Evolutionary conservation across 2,113 vertebrate genomes (phyloP), one percentile per base, ranked within the genome.

Genomic region (Megaceryle torquata): DNA sequence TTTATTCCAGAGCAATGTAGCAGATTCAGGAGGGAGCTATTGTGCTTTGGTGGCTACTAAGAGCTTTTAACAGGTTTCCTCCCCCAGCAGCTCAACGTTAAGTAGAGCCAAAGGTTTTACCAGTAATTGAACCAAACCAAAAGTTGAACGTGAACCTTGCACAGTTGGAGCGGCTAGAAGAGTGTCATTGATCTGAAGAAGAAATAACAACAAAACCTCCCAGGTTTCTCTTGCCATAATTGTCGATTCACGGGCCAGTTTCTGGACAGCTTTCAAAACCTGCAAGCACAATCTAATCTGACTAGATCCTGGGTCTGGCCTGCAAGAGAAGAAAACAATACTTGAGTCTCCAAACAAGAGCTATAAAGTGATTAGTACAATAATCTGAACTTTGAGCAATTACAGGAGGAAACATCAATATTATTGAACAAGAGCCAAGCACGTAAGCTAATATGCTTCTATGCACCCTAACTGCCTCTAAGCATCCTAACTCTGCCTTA

Each of bases 161-260:
- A 99, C 97, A 57, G 99, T 99, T 83, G 99, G 99, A 15, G 99
- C 98, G 39, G 99, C 99, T 81, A 99, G 98, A 90, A 99, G 98
- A 25, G 98, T 99, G 97, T 99, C 99, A 75, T 99, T 99, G 97
- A 99, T 99, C 89, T 99, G 99, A 86, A 99, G 98, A 92, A 99
- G 98, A 98, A 99, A 99, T 64, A 99, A 98, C 21, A 99, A 96
- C 94, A 99, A 98, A 89, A 99, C 99, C 96, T 99, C 99, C 99
- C 99, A 99, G 80, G 99, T 99, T 97, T 99, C 99, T 97, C 99
- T 98, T 91, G 98, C 98, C 99, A 99, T 99, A 93, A 97, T 98
- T 91, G 98, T 98, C 1, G 99, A 99, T 86, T 99, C 99, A 7
- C 98, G 98, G n/a, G 99, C 99, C 97, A 99, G 96, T 97, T 99